These are phyloP conservation scores for Chrysina gloriosa DNA, from an alignment of 2,888 invertebrate genomes.

Conservation along the genomic window DNA sequence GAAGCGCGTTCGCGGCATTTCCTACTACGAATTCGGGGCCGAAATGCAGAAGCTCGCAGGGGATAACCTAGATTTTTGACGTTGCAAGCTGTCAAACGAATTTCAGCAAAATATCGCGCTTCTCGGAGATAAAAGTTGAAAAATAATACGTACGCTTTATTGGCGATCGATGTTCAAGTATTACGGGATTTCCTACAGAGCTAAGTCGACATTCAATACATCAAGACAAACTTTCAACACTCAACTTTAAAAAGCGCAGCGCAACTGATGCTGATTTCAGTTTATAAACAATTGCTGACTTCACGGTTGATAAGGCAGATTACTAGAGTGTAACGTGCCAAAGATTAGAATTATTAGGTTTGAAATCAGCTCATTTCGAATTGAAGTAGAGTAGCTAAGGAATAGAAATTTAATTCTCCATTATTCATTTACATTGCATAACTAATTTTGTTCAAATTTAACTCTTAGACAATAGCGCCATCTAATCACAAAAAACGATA, in stretches of 20 bases:
- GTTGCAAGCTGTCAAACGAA: constrained; percentile 34
- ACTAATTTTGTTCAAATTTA: too few species aligned
- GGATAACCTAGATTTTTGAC: constrained; percentile 37
- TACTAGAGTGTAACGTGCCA: too few species aligned
- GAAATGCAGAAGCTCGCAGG: neutral
- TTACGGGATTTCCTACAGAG: neutral
- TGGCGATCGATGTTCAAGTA: neutral
- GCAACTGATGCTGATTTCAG: neutral
- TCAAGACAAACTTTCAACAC: constrained; percentile 6
- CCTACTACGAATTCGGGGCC: neutral
- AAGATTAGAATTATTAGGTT: too few species aligned
- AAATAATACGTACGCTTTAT: constrained; percentile 11
- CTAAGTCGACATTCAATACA: neutral
- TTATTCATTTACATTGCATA: too few species aligned
- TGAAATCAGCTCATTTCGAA: too few species aligned
- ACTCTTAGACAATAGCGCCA: too few species aligned
- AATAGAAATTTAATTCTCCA: too few species aligned
- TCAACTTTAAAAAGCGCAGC: constrained; percentile 23
- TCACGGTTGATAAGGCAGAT: constrained; percentile 5
- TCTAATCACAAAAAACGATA: too few species aligned
- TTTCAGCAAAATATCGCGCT: neutral
- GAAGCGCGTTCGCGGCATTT: constrained; percentile 4
- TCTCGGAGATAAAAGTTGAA: neutral
- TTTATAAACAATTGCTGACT: neutral
- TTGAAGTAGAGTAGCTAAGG: too few species aligned